Conservation (phyloP, 2,113 vertebrate genomes). For the Alectura lathami region DNA sequence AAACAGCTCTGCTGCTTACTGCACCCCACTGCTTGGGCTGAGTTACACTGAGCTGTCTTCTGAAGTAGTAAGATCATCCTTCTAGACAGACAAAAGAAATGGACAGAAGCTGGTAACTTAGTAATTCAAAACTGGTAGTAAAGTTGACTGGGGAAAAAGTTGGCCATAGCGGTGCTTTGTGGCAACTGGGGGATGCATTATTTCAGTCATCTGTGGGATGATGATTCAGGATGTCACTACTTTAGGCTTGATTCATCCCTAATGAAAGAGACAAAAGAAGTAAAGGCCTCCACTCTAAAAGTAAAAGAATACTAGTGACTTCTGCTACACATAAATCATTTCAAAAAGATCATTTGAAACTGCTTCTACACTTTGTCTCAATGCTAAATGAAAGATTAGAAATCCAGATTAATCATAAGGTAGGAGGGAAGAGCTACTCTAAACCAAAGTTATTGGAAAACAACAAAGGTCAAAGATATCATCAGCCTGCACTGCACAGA, state of each 20-base stretch:
- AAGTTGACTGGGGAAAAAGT: not conserved
- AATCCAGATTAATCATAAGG: not conserved
- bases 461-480: slow-evolving; percentile 51
- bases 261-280: not conserved
- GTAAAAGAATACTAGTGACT: not conserved
- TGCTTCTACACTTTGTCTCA: not conserved
- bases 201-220: not conserved
- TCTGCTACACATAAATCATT: not conserved
- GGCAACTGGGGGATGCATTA: not conserved
- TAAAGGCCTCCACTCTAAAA: not conserved
- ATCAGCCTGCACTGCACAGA: slow-evolving; percentile 30
- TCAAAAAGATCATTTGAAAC: not conserved
- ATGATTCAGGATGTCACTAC: not conserved
- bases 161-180: not conserved
- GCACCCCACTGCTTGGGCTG: not conserved
- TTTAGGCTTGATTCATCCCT: not conserved
- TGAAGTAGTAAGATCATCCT: not conserved
- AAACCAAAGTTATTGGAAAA: slow-evolving; percentile 27
- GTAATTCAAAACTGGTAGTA: not conserved
- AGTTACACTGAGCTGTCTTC: not conserved
- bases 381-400: not conserved
- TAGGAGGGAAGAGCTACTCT: not conserved
- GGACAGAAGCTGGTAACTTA: not conserved
- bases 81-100: not conserved
- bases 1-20: not conserved